Conservation (phyloP, 2,888 invertebrate species). For the Athalia rosae region DNA sequence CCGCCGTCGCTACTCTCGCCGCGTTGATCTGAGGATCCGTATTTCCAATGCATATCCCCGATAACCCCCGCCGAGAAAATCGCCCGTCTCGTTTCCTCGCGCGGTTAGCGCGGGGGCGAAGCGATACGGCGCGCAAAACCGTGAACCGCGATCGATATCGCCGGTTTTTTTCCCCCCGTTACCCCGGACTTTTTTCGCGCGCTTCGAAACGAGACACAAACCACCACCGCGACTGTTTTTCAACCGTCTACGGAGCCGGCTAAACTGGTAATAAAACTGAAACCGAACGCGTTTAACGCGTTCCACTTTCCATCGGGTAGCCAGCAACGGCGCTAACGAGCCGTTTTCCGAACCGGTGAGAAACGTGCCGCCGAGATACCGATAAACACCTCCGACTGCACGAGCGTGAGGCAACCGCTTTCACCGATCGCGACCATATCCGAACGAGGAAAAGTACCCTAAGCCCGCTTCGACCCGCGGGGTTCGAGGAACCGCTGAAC, state of each 20-base stretch:
- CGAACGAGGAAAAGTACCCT: slow-evolving; percentile 25
- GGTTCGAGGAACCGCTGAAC: slow-evolving; percentile 31
- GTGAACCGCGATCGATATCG: no score
- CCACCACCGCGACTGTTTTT: not conserved
- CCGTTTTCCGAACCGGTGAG: slow-evolving; percentile 26
- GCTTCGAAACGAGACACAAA: no score
- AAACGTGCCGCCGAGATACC: slow-evolving; percentile 16
- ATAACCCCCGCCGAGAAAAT: not conserved
- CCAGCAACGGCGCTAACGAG: slow-evolving; percentile 26
- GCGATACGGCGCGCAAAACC: no score
- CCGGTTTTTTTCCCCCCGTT: no score
- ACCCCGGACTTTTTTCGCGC: no score
- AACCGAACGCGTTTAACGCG: slow-evolving; percentile 6
- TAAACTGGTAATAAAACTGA: not conserved
- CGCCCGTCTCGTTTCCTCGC: not conserved
- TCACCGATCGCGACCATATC: slow-evolving; percentile 43
- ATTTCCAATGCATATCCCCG: slow-evolving; percentile 19
- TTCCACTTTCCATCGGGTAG: slow-evolving; percentile 39
- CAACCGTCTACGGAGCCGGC: no score
- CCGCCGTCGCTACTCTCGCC: slow-evolving; percentile 28
- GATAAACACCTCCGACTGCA: slow-evolving; percentile 2
- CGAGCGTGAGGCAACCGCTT: slow-evolving; percentile 5
- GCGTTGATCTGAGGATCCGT: slow-evolving; percentile 62
- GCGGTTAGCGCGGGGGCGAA: no score
- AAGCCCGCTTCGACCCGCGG: not conserved